These are phyloP conservation scores for Leptosomus discolor DNA, from an alignment of 2,113 vertebrate genomes.

Conservation along the genomic window DNA sequence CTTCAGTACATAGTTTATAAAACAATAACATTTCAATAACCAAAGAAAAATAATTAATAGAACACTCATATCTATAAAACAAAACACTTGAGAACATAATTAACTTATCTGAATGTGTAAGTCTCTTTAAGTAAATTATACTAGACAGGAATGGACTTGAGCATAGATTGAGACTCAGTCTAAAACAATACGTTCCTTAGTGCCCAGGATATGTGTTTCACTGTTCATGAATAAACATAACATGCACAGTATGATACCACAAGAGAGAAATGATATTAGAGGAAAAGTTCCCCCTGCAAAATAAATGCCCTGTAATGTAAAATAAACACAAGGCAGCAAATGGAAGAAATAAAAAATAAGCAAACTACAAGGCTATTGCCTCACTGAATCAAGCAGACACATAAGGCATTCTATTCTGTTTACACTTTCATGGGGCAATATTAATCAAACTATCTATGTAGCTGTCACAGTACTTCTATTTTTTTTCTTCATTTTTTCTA, in stretches of 20 bases:
- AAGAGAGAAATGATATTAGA: constrained; percentile 22
- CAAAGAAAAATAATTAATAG: neutral
- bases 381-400: neutral
- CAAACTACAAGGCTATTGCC: constrained; percentile 11
- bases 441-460: constrained; percentile 17
- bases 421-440: neutral
- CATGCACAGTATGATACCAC: constrained; percentile 12
- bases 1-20: neutral
- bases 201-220: neutral
- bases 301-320: constrained; percentile 35
- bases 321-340: constrained; percentile 47
- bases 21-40: neutral
- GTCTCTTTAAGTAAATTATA: neutral
- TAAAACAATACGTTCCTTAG: neutral
- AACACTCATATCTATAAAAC: neutral
- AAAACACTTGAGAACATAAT: neutral
- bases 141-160: neutral
- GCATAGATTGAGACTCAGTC: neutral
- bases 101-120: neutral
- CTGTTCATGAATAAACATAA: constrained; percentile 58
- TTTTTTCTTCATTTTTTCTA: neutral
- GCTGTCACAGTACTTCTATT: neutral
- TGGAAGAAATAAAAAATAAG: constrained; percentile 47
- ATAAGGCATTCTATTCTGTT: neutral
- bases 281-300: constrained; percentile 21